These are phyloP conservation scores for Gambelia wislizenii DNA, from an alignment of 2,797 vertebrate species.

Conservation along the genomic window DNA sequence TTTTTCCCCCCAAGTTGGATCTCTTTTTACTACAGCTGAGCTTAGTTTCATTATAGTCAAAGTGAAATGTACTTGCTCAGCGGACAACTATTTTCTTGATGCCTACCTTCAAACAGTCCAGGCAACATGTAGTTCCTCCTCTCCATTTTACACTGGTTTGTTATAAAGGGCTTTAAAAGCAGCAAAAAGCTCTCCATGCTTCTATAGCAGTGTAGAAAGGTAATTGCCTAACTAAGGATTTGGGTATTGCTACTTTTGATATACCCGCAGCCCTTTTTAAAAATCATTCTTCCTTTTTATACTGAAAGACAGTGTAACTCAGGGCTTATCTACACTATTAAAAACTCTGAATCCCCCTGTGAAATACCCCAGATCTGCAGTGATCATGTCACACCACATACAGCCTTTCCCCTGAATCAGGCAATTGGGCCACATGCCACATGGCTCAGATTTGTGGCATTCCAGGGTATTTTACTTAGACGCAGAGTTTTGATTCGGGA, in stretches of 20 bases:
- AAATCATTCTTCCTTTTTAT: background rate
- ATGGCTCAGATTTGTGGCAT: too few species aligned
- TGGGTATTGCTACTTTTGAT: background rate
- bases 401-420: too few species aligned
- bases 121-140: background rate
- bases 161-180: background rate
- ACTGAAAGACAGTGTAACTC: background rate
- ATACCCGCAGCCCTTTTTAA: background rate
- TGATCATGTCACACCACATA: too few species aligned
- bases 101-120: background rate
- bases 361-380: too few species aligned
- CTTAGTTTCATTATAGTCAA: background rate
- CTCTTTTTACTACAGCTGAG: background rate
- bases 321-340: too few species aligned
- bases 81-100: background rate
- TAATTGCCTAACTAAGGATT: background rate
- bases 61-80: background rate
- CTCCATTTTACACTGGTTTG: background rate
- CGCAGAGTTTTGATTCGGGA: too few species aligned
- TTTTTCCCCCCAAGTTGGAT: background rate
- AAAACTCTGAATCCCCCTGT: too few species aligned
- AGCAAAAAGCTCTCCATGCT: too few species aligned
- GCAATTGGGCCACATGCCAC: too few species aligned
- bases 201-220: background rate
- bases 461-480: too few species aligned